phyloP scores from a whole-genome alignment of 2,797 vertebrate genomes.

The Periparus ater region DNA sequence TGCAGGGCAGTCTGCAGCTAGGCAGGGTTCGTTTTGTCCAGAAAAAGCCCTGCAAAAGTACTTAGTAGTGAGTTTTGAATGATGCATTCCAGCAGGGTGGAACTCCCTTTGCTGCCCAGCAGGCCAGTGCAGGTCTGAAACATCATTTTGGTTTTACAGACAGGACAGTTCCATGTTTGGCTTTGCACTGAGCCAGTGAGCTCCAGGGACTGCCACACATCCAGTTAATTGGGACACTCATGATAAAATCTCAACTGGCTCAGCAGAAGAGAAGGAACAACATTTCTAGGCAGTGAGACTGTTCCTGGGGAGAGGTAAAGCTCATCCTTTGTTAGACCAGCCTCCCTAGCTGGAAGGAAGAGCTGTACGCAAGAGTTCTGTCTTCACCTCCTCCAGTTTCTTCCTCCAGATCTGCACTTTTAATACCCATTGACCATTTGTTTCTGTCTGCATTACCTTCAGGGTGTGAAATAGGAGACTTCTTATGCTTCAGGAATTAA shows the following conservation, averaged over 20 bases:
- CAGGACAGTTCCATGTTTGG: neutral
- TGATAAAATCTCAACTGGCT: neutral
- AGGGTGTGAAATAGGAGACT: neutral
- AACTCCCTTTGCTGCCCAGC: neutral
- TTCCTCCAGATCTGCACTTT: neutral
- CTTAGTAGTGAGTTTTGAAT: neutral
- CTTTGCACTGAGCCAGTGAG: neutral
- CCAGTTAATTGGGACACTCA: neutral
- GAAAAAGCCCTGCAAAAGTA: slow-evolving; percentile 48
- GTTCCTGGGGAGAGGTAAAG: neutral
- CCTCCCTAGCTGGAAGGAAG: neutral
- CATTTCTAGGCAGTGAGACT: neutral
- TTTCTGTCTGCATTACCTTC: neutral
- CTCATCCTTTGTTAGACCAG: neutral
- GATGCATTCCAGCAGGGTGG: neutral
- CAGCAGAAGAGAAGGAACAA: neutral
- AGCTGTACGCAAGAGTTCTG: neutral
- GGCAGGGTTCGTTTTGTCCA: slow-evolving; percentile 9
- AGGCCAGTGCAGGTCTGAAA: neutral
- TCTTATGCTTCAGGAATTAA: neutral
- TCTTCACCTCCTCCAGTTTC: neutral
- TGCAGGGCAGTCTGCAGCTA: neutral
- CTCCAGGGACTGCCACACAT: neutral
- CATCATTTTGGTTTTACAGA: neutral
- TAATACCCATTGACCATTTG: neutral